Evolutionary conservation across 2,888 invertebrate genomes (phyloP), one percentile per base, ranked within the genome.

Genomic region (Ochropleura plecta): DNA sequence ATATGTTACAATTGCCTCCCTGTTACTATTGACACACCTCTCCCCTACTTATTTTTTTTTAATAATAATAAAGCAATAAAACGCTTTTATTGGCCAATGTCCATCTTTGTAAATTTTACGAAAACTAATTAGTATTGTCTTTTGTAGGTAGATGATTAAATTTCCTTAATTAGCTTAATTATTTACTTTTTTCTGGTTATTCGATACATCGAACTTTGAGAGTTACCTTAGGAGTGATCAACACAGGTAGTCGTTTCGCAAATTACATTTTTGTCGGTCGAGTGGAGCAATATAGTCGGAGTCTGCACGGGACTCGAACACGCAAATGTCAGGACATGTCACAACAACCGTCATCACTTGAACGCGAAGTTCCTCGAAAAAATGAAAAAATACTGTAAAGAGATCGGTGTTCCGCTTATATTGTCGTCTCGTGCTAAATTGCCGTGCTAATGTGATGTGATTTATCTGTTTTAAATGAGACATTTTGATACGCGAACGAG

Each of bases 301-400:
- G 73, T 62, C 73, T 79, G 81, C 73, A 79, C 76, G 81, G 79
- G 78, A 84, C 85, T 86, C 81, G 80, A 90, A 91, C 93, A 92
- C 93, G 93, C 93, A 92, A 94, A 92, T 93, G 95, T 95, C 96
- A 92, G 91, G 91, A 88, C 90, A 90, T 94, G 95, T 96, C 95
- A 95, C 91, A 96, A 96, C 95, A 96, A 94, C 95, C 95, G 93
- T 96, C 95, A 92, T 95, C 95, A 95, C 95, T 91, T 90, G 88
- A 83, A 89, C 90, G 88, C 91, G 88, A 90, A 84, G 76, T 86
- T 90, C 86, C 85, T 85, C 65, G 70, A 73, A 81, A 90, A 91
- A 91, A 86, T 82, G 79, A 86, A 79, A 83, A 78, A 85, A 73
- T 70, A 78, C 82, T 86, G 84, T 80, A 83, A 83, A 76, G 79